These are phyloP conservation scores for Scytalopus superciliaris DNA, from an alignment of 2,113 vertebrate species.

Conservation along the genomic window DNA sequence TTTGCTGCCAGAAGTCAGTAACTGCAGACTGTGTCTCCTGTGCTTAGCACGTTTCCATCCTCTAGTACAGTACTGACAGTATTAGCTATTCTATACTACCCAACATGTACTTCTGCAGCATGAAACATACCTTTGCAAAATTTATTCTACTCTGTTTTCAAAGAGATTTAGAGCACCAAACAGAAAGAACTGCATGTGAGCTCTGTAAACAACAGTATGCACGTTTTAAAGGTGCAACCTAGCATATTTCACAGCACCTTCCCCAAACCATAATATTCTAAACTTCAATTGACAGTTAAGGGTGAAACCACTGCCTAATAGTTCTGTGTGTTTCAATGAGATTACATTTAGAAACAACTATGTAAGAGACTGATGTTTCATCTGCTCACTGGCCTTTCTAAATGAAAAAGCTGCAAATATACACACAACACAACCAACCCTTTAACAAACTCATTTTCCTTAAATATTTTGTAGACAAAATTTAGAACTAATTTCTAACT, in stretches of 20 bases:
- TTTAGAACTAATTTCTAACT: background rate
- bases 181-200: background rate
- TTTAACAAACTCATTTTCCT: background rate
- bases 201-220: background rate
- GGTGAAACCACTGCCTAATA: background rate
- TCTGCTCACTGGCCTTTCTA: background rate
- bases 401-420: background rate
- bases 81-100: background rate
- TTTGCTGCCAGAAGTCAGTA: background rate
- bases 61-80: background rate
- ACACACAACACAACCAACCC: background rate
- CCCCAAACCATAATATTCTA: accelerated
- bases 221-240: background rate
- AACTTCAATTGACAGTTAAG: background rate
- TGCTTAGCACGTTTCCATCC: background rate
- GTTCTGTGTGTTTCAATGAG: background rate
- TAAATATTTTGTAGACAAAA: background rate
- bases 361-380: background rate
- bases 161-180: background rate
- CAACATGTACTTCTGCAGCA: background rate
- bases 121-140: background rate
- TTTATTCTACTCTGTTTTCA: background rate
- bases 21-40: background rate
- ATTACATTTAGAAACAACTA: background rate
- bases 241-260: background rate